These are phyloP conservation scores for Drosophila pseudoananassae DNA, from an alignment of 1,140 invertebrate species.

Conservation along the genomic window DNA sequence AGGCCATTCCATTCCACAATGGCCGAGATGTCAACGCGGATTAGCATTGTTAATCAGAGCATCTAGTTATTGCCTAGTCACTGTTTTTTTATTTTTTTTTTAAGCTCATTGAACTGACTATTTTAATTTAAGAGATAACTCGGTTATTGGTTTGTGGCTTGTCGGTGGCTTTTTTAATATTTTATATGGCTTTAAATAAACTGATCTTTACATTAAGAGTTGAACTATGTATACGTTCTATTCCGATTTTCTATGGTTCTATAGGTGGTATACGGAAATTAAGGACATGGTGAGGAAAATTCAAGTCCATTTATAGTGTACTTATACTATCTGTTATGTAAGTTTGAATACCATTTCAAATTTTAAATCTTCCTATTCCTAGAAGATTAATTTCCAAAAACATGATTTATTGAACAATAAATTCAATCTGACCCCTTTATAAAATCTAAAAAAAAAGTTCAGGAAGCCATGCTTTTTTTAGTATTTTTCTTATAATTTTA, in stretches of 20 bases:
- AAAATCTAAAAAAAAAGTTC: not conserved
- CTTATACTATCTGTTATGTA: no score
- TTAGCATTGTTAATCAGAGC: constrained; percentile 6
- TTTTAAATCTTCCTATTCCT: no score
- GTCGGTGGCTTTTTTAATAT: not conserved
- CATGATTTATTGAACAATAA: no score
- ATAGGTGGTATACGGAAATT: no score
- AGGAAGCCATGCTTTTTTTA: not conserved
- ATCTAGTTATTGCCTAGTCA: constrained; percentile 2
- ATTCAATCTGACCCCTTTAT: not conserved
- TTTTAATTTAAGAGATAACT: not conserved
- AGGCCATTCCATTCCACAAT: not conserved
- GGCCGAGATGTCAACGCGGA: constrained; percentile 17
- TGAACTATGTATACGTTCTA: no score
- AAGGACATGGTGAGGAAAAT: no score
- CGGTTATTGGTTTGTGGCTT: not conserved
- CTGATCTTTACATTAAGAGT: no score
- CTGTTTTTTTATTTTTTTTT: not conserved
- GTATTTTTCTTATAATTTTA: not conserved
- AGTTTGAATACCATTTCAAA: no score
- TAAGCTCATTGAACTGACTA: constrained; percentile 1
- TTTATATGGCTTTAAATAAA: no score
- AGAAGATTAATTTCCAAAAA: no score
- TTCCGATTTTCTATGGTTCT: no score
- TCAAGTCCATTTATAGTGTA: no score